Percentiles rank a stretch among this genome's conserved stretches.
Evolutionary conservation across 2,113 vertebrate genomes (phyloP).

Genomic region (Amphiprion ocellaris): DNA sequence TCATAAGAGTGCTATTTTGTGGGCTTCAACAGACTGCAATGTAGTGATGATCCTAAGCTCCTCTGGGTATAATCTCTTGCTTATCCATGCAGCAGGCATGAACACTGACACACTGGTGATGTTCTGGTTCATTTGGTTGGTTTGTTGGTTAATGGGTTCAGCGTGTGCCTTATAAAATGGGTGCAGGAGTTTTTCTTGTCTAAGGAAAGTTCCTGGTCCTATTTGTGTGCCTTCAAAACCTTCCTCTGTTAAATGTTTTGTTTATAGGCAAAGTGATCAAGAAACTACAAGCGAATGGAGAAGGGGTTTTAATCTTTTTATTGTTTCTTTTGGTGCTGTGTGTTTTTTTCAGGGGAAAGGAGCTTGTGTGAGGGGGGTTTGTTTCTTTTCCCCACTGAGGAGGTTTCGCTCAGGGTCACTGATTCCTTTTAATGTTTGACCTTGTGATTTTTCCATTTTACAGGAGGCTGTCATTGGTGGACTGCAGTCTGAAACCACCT

Average conservation of each 20-base stretch:
- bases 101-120: slow-evolving; percentile 78
- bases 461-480: slow-evolving; percentile 94
- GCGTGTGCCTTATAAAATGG: slow-evolving; percentile 53
- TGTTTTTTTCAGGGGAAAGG: slow-evolving; percentile 48
- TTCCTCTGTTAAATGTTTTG: slow-evolving; percentile 45
- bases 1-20: slow-evolving; percentile 19
- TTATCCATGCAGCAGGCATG: slow-evolving; percentile 60
- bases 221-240: slow-evolving; percentile 40
- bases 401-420: slow-evolving; percentile 9
- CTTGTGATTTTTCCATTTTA: slow-evolving; percentile 48
- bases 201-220: slow-evolving; percentile 70
- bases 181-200: slow-evolving; percentile 65
- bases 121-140: slow-evolving; percentile 68
- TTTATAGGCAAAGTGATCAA: slow-evolving; percentile 44
- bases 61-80: slow-evolving; percentile 55
- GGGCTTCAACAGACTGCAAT: slow-evolving; percentile 31
- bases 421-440: slow-evolving; percentile 34
- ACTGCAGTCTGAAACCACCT: slow-evolving; percentile 94
- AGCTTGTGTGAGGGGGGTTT: slow-evolving; percentile 58
- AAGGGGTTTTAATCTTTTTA: slow-evolving; percentile 37
- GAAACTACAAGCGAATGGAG: slow-evolving; percentile 25
- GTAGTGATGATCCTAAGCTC: slow-evolving; percentile 45
- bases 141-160: slow-evolving; percentile 73
- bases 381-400: slow-evolving; percentile 7
- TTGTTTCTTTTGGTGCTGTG: slow-evolving; percentile 56